Conservation (phyloP, 2,797 vertebrate genomes). For the Parotocinclus haroldoi region DNA sequence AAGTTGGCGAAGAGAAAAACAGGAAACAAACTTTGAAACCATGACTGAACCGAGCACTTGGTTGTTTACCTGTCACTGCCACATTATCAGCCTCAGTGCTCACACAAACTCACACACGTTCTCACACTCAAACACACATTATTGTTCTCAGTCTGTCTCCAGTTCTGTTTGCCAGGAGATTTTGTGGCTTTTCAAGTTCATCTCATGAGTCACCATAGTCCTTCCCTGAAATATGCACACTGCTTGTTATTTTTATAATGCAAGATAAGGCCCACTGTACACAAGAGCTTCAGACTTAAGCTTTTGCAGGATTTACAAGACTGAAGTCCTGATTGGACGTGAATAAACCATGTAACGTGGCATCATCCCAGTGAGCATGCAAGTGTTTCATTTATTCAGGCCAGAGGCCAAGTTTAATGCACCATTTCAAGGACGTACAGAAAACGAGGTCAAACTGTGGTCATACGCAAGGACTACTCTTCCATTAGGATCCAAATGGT, state of each 20-base stretch:
- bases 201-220: slow-evolving; percentile 27
- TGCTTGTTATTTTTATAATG: slow-evolving; percentile 1
- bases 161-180: slow-evolving; percentile 4
- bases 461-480: too few species aligned
- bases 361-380: slow-evolving; percentile 2
- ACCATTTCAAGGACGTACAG: too few species aligned
- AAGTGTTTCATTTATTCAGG: too few species aligned
- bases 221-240: slow-evolving; percentile 36
- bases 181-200: slow-evolving; percentile 23
- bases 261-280: slow-evolving; percentile 18
- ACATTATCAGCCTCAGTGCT: slow-evolving; percentile 25
- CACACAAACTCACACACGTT: slow-evolving; percentile 24
- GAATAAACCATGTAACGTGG: not conserved
- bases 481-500: too few species aligned
- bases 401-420: too few species aligned
- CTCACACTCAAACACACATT: slow-evolving; percentile 12
- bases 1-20: not conserved
- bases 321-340: slow-evolving; percentile 19
- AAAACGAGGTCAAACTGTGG: too few species aligned
- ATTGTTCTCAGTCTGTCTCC: slow-evolving; percentile 20
- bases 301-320: slow-evolving; percentile 28
- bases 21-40: slow-evolving; percentile 21
- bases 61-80: slow-evolving; percentile 34
- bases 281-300: slow-evolving; percentile 8
- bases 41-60: slow-evolving; percentile 37